phyloP scores from a whole-genome alignment of 2,888 invertebrate genomes.

The Melinaea menophilus region DNA sequence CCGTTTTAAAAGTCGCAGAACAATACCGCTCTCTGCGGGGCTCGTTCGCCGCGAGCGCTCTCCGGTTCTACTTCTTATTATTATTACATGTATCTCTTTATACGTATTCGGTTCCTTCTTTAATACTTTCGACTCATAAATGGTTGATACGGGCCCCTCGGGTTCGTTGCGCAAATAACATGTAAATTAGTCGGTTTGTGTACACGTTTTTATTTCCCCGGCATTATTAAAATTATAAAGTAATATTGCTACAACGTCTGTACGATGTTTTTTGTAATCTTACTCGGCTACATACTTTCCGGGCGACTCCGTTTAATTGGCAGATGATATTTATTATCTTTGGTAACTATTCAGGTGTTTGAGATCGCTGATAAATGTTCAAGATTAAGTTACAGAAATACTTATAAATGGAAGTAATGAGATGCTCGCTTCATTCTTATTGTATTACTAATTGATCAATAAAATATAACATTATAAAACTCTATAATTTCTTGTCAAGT shows the following conservation, averaged over 20 bases:
- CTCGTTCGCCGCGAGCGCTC: constrained; percentile 74
- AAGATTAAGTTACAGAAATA: constrained; percentile 4
- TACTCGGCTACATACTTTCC: neutral
- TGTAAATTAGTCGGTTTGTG: constrained; percentile 70
- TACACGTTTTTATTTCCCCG: constrained; percentile 60
- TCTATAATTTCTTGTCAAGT: no score
- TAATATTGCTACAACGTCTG: constrained; percentile 1
- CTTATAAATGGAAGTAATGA: neutral
- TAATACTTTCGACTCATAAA: constrained; percentile 77
- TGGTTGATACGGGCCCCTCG: constrained; percentile 75
- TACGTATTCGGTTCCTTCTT: constrained; percentile 74
- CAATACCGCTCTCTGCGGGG: constrained; percentile 73
- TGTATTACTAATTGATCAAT: no score
- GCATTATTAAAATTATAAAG: constrained; percentile 20
- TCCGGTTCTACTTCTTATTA: constrained; percentile 69
- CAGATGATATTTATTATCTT: neutral
- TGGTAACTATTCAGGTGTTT: neutral
- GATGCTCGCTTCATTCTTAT: no score
- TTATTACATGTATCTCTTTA: constrained; percentile 67
- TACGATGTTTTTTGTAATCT: neutral
- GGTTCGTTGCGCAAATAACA: constrained; percentile 74
- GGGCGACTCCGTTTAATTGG: neutral
- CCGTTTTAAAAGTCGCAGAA: constrained; percentile 74
- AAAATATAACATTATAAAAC: no score
- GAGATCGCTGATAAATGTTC: neutral